Conservation (phyloP, 1,140 invertebrate species). For the Penaeus vannamei region DNA sequence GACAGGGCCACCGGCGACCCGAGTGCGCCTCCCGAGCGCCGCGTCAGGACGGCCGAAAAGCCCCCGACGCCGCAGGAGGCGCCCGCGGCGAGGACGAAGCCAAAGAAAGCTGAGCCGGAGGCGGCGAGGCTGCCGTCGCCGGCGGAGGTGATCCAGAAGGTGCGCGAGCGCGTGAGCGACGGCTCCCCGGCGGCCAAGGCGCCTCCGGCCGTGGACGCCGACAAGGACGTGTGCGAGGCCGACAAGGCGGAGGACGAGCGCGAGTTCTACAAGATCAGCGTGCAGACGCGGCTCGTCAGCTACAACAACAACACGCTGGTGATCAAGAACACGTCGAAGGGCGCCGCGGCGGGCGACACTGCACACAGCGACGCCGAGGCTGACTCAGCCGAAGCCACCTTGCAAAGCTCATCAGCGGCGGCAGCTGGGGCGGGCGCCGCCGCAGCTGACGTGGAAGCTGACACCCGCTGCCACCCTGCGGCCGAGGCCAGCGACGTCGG, state of each 20-base stretch:
- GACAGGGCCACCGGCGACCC: too few relatives aligned
- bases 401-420: conserved; percentile 9
- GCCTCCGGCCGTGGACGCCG: conserved; percentile 29
- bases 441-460: neutral
- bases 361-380: conserved; percentile 18
- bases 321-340: conserved; percentile 56
- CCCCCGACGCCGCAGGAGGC: too few relatives aligned
- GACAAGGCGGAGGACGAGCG: conserved; percentile 36
- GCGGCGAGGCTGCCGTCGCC: neutral
- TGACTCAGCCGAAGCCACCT: conserved; percentile 14
- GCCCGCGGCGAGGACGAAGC: neutral
- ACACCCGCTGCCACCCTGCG: neutral
- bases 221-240: conserved; percentile 57
- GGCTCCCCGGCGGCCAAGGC: neutral
- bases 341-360: neutral
- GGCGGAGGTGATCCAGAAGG: conserved; percentile 38
- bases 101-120: neutral
- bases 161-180: conserved; percentile 38
- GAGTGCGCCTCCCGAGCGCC: too few relatives aligned
- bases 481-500: neutral
- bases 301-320: conserved; percentile 57
- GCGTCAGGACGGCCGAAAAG: too few relatives aligned
- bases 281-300: conserved; percentile 52
- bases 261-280: conserved; percentile 55
- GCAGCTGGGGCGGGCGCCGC: neutral